Percentiles rank a stretch among this genome's conserved stretches.
Conservation (phyloP, 2,888 invertebrate genomes). For the Cheilosia urbana region DNA sequence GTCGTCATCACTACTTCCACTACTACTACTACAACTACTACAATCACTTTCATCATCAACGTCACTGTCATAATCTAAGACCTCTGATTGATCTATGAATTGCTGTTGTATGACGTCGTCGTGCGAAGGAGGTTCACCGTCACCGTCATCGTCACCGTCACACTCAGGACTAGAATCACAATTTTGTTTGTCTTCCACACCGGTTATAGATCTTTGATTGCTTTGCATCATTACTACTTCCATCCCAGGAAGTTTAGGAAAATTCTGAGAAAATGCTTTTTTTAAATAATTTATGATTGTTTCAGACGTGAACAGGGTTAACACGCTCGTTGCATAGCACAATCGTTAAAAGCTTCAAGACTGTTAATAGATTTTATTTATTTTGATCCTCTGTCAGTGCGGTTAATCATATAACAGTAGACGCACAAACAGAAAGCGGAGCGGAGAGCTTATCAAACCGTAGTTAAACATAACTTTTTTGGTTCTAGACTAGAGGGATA, state of each 20-base stretch:
- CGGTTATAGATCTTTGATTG: constrained; percentile 6
- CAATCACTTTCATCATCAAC: constrained; percentile 12
- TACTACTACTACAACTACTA: constrained; percentile 13
- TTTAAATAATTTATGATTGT: constrained; percentile 75
- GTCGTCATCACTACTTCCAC: constrained; percentile 41
- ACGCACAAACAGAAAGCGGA: constrained; percentile 72
- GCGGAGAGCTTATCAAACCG: constrained; percentile 51
- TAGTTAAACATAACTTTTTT: constrained; percentile 7
- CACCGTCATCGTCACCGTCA: constrained; percentile 49
- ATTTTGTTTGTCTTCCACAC: constrained; percentile 31
- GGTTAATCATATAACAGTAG: constrained; percentile 32
- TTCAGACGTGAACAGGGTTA: constrained; percentile 64
- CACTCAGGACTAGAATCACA: constrained; percentile 64
- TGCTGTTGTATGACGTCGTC: constrained; percentile 26
- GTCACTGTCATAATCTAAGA: constrained; percentile 26
- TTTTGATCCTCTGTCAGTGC: constrained; percentile 56
- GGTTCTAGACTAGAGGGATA: constrained; percentile 5
- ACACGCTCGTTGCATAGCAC: constrained; percentile 66
- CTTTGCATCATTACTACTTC: constrained; percentile 51
- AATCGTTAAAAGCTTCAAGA: constrained; percentile 71
- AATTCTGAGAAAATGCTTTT: constrained; percentile 75
- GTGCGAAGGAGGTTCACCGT: constrained; percentile 31
- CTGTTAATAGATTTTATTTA: constrained; percentile 63
- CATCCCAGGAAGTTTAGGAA: constrained; percentile 74
- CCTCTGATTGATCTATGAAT: constrained; percentile 27